phyloP scores from a whole-genome alignment of 2,888 invertebrate species.

The Anagyrus pseudococci region DNA sequence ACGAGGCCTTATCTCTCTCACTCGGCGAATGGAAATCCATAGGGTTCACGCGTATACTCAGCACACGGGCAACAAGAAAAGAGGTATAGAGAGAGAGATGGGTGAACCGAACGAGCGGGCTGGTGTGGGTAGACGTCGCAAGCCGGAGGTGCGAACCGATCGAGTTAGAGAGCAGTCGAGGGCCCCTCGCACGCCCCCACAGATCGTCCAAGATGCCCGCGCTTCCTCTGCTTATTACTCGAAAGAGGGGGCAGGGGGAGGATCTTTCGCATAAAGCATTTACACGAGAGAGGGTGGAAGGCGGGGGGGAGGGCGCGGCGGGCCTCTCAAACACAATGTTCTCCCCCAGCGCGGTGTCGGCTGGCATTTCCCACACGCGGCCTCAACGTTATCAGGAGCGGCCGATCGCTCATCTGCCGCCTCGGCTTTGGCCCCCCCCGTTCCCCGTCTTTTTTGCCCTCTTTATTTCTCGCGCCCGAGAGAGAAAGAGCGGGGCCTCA shows the following conservation, averaged over 20 bases:
- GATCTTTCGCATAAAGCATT: constrained; percentile 61
- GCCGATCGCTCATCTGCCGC: constrained; percentile 50
- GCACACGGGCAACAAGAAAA: too few relatives aligned
- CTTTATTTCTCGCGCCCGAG: constrained; percentile 25
- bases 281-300: constrained; percentile 42
- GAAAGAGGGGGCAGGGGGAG: constrained; percentile 44
- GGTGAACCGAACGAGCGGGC: too few relatives aligned
- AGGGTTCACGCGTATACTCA: too few relatives aligned
- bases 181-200: neutral
- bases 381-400: constrained; percentile 31
- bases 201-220: neutral
- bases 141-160: constrained; percentile 56
- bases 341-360: neutral
- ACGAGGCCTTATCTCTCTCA: too few relatives aligned
- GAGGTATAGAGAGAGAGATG: too few relatives aligned
- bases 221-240: too few relatives aligned
- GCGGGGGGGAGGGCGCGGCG: too few relatives aligned
- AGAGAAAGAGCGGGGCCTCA: neutral
- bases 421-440: constrained; percentile 4
- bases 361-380: neutral
- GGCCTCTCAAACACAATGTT: neutral
- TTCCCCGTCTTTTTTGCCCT: constrained; percentile 2
- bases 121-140: too few relatives aligned
- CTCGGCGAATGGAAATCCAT: too few relatives aligned
- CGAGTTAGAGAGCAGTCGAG: constrained; percentile 46